Evolutionary conservation across 2,113 vertebrate genomes (phyloP).

Genomic region (Peromyscus leucopus): DNA sequence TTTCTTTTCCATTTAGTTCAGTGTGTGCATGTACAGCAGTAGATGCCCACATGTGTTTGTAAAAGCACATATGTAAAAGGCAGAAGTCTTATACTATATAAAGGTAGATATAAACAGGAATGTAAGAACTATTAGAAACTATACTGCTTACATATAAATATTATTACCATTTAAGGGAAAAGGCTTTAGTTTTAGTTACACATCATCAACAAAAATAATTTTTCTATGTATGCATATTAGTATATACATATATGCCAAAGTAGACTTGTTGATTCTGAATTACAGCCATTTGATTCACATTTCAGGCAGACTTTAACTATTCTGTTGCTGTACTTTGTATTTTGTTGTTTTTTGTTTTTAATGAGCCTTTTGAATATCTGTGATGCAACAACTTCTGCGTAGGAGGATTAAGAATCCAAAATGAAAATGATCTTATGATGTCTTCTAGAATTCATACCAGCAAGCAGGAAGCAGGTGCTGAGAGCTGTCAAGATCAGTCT

Average conservation of each 20-base stretch:
- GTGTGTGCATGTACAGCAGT: not conserved
- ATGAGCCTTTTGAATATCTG: not conserved
- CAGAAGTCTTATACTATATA: not conserved
- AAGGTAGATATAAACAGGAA: not conserved
- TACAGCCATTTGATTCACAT: not conserved
- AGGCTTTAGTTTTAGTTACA: not conserved
- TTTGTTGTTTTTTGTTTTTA: not conserved
- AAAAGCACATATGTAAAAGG: not conserved
- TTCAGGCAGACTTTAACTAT: not conserved
- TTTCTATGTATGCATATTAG: not conserved
- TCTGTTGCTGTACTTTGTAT: not conserved
- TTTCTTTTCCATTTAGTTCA: not conserved
- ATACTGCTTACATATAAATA: not conserved
- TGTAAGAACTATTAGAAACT: not conserved
- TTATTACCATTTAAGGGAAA: not conserved
- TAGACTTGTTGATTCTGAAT: not conserved
- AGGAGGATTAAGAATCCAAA: not conserved
- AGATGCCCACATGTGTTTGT: not conserved
- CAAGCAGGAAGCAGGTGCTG: not conserved
- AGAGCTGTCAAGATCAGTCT: not conserved
- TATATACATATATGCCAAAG: not conserved
- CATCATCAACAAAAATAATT: not conserved
- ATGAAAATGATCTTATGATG: not conserved
- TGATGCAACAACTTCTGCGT: not conserved
- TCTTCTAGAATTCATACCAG: not conserved